These are phyloP conservation scores for Hemistola chrysoprasaria DNA, from an alignment of 2,888 invertebrate species.

Conservation along the genomic window DNA sequence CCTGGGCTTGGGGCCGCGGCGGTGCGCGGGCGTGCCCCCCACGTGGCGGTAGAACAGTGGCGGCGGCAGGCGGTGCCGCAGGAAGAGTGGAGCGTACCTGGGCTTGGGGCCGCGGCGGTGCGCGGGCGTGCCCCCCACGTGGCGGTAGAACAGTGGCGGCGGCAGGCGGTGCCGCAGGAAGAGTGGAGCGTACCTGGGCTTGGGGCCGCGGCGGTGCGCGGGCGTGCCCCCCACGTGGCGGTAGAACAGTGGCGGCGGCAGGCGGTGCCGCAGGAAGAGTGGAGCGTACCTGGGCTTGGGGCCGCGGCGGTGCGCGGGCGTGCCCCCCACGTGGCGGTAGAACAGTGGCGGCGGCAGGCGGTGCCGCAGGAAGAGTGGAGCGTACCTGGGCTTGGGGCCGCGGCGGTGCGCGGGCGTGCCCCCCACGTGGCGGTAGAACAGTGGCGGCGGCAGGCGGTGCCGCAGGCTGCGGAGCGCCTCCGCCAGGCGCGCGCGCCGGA, in stretches of 20 bases:
- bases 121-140: conserved; percentile 68
- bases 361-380: conserved; percentile 49
- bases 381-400: conserved; percentile 57
- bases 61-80: too few relatives aligned
- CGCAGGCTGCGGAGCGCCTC: conserved; percentile 62
- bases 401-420: conserved; percentile 63
- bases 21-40: conserved; percentile 62
- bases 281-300: conserved; percentile 56
- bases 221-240: conserved; percentile 71
- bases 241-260: conserved; percentile 73
- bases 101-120: conserved; percentile 56
- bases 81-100: conserved; percentile 44
- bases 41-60: conserved; percentile 74
- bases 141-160: conserved; percentile 73
- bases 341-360: conserved; percentile 74
- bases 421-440: conserved; percentile 74
- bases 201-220: conserved; percentile 50
- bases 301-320: conserved; percentile 55
- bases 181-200: conserved; percentile 49
- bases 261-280: too few relatives aligned
- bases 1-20: conserved; percentile 60
- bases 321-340: conserved; percentile 71
- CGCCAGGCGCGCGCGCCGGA: conserved; percentile 56
- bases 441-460: conserved; percentile 72
- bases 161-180: too few relatives aligned